Base-by-base conservation (phyloP, 2,113 vertebrate species). In the Blennius ocellaris region DNA sequence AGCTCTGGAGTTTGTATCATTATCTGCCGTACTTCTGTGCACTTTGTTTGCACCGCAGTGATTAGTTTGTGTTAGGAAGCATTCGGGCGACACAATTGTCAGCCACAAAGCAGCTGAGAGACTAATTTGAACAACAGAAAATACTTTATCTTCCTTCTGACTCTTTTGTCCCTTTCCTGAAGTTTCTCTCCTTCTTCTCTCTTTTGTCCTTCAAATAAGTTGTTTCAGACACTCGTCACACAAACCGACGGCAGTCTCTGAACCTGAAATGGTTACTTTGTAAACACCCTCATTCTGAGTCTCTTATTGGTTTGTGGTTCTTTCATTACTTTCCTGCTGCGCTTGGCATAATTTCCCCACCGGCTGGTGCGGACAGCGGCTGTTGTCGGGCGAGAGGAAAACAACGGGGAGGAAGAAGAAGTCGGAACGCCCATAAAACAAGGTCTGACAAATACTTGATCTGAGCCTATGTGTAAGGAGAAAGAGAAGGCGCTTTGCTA, bases 21-120 rank as follows among this genome's bases (percentile, higher is more conserved):
- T 30, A 30, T 30, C 21, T 30, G 21, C 21, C 21, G 21, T 30
- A 30, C 21, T 30, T 30, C 21, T 30, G 21, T 30, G 21, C 21
- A 30, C 21, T 30, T 30, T 30, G 21, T 4, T 30, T 30, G 21
- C 21, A 30, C 21, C 21, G 21, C 21, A 30, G 21, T 30, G 2
- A 30, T 30, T 96, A 95, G 93, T 88, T 86, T 91, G 69, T 91
- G 93, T 95, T 92, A 92, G 90, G 88, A 90, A 48, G 94, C 91
- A 95, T 94, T 85, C 94, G 93, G 94, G 93, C 91, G 93, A 48
- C 94, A 93, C 94, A 95, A 92, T 83, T 85, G 87, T 69, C 57
- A 87, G 90, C 89, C 90, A 90, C 67, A 69, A 76, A 72, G 87
- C 85, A 90, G 92, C 86, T 92, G 86, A 87, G 82, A 91, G 45